These are phyloP conservation scores for Sminthopsis crassicaudata DNA, from an alignment of 2,113 vertebrate genomes.

Conservation along the genomic window DNA sequence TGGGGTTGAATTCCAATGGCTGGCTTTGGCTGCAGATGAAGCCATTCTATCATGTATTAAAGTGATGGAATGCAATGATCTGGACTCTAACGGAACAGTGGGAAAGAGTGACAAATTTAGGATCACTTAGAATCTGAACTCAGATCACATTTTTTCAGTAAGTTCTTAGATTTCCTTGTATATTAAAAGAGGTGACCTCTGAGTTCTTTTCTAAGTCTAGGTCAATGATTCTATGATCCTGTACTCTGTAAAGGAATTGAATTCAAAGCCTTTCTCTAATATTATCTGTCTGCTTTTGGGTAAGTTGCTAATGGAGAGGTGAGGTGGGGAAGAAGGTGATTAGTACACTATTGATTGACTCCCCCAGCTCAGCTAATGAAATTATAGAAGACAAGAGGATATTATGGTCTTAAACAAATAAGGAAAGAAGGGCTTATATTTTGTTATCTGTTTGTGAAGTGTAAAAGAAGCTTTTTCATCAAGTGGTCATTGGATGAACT, in stretches of 20 bases:
- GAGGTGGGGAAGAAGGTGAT: neutral
- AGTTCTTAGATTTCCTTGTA: neutral
- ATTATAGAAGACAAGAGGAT: neutral
- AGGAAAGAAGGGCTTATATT: neutral
- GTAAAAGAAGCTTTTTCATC: neutral
- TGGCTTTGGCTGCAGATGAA: neutral
- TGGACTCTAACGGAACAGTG: conserved; percentile 17
- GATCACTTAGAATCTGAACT: neutral
- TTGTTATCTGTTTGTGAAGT: neutral
- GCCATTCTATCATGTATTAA: neutral
- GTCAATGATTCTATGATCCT: neutral
- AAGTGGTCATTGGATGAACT: neutral
- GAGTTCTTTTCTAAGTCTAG: neutral
- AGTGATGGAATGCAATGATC: neutral
- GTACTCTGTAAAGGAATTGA: neutral
- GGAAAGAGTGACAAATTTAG: neutral
- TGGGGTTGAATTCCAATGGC: neutral
- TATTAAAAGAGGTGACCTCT: neutral
- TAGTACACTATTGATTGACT: neutral
- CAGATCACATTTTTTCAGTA: neutral
- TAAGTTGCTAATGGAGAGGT: neutral
- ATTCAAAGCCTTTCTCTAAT: neutral
- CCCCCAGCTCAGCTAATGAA: neutral
- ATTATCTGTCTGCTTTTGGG: neutral
- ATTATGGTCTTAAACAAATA: neutral